Percentiles rank a stretch among this genome's conserved stretches.
Conservation (phyloP, 2,888 invertebrate genomes). For the Stenodema calcarata region DNA sequence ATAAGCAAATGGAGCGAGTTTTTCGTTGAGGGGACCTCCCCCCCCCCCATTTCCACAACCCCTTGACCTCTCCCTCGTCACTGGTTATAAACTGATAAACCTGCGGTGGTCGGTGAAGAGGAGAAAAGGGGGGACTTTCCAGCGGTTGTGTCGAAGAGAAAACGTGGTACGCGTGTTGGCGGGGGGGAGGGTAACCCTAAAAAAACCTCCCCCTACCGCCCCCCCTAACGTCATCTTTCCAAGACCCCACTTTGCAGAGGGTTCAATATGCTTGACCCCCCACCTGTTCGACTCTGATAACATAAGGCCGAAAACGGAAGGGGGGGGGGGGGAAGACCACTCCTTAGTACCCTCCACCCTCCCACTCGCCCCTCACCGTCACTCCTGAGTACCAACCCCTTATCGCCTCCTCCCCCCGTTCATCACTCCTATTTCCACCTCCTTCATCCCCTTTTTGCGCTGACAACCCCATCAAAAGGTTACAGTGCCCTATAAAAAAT, state of each 20-base stretch:
- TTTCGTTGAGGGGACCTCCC: conserved; percentile 9
- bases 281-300: conserved; percentile 52
- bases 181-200: background rate
- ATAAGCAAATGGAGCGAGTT: conserved; percentile 46
- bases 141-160: background rate
- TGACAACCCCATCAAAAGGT: conserved; percentile 54
- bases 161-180: background rate
- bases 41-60: background rate
- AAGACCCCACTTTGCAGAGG: conserved; percentile 42
- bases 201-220: conserved; percentile 3
- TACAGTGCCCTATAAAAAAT: conserved; percentile 54
- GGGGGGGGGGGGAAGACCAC: background rate
- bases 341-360: background rate
- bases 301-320: conserved; percentile 25
- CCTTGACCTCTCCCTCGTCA: background rate
- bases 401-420: background rate
- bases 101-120: too few species aligned
- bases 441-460: conserved; percentile 30
- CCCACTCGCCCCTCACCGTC: background rate
- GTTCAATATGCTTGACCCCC: conserved; percentile 53
- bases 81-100: conserved; percentile 45
- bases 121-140: background rate
- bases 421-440: background rate
- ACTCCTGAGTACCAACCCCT: background rate
- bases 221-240: background rate